Conservation (phyloP, 1,140 invertebrate species). For the Eciton burchellii region DNA sequence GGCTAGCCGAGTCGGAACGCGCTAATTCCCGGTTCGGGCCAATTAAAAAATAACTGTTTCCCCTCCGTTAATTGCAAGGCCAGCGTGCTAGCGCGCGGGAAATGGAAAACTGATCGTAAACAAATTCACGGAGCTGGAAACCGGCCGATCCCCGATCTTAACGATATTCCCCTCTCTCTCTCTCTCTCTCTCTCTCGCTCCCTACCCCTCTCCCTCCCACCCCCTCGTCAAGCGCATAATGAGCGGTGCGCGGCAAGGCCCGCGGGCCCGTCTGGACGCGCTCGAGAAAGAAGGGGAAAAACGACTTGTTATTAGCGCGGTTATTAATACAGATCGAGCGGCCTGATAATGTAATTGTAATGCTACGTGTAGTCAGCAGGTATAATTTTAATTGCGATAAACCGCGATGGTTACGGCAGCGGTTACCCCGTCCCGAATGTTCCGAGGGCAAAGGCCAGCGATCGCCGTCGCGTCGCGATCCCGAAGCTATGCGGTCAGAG, state of each 20-base stretch:
- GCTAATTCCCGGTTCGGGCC: not conserved
- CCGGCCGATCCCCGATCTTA: slow-evolving; percentile 5
- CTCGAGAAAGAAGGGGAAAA: slow-evolving; percentile 45
- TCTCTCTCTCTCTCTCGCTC: no score
- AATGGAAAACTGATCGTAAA: slow-evolving; percentile 42
- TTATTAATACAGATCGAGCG: slow-evolving; percentile 59
- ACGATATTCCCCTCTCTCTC: no score
- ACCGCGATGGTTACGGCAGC: slow-evolving; percentile 42
- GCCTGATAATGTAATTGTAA: slow-evolving; percentile 59
- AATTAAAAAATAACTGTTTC: slow-evolving; percentile 47
- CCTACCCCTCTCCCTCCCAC: no score
- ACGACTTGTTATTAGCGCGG: slow-evolving; percentile 34
- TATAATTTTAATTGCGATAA: slow-evolving; percentile 60
- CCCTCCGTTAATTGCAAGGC: slow-evolving; percentile 6
- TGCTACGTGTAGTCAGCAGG: slow-evolving; percentile 57
- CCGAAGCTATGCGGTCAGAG: no score
- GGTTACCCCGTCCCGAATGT: slow-evolving; percentile 8
- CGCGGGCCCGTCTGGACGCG: not conserved
- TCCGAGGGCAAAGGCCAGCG: not conserved
- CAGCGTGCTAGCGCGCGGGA: not conserved
- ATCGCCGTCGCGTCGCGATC: no score
- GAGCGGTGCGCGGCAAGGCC: slow-evolving; percentile 26
- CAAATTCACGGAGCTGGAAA: slow-evolving; percentile 47
- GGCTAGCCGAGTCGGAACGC: not conserved
- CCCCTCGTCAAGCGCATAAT: slow-evolving; percentile 40